These are phyloP conservation scores for Lepus oiostolus DNA, from an alignment of 2,797 vertebrate species.

Conservation along the genomic window DNA sequence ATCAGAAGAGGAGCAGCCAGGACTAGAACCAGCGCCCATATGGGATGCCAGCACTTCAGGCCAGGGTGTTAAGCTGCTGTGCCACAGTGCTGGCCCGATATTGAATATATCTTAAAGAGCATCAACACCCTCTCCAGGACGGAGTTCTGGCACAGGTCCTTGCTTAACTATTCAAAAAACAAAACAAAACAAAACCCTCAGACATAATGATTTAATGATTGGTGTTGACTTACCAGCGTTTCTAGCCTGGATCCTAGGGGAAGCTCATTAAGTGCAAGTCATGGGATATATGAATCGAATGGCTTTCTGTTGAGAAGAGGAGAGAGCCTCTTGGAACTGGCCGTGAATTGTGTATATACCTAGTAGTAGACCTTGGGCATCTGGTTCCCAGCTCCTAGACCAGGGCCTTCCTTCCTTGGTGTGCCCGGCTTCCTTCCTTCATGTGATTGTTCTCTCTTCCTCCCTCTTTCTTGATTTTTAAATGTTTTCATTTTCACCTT, in stretches of 20 bases:
- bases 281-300: background rate
- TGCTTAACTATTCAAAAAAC: background rate
- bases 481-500: no score
- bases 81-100: no score
- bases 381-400: background rate
- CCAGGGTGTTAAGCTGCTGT: no score
- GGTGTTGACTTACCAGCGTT: background rate
- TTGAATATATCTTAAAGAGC: background rate
- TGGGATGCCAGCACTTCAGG: no score
- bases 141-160: background rate
- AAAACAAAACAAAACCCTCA: background rate
- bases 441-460: background rate
- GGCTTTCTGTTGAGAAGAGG: background rate
- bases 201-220: background rate
- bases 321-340: background rate
- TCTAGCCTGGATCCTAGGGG: background rate
- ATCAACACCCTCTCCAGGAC: background rate
- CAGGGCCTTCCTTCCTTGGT: background rate
- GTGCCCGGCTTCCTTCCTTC: background rate
- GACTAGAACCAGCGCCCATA: no score
- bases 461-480: background rate
- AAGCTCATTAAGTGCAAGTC: background rate
- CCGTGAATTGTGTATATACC: no score
- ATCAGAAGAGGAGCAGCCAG: no score
- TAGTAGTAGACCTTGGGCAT: background rate